These are phyloP conservation scores for Toxotes lorentzi DNA, from an alignment of 2,797 vertebrate genomes.

Conservation along the genomic window DNA sequence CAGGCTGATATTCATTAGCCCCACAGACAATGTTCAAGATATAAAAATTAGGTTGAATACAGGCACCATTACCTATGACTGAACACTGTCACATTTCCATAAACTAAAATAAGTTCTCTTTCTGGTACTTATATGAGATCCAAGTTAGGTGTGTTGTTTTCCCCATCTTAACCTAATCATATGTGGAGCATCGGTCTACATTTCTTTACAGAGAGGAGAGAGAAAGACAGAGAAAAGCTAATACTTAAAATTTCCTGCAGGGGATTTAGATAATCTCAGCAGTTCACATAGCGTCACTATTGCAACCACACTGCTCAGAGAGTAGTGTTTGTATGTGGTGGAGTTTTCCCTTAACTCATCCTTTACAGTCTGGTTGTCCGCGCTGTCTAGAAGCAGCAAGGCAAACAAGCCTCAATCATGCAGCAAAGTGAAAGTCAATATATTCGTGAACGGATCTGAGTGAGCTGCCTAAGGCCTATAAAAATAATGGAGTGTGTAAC, in stretches of 20 bases:
- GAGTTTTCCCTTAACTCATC: slow-evolving; percentile 54
- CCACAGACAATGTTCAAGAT: slow-evolving; percentile 27
- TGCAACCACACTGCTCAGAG: slow-evolving; percentile 13
- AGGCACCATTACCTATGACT: slow-evolving; percentile 8
- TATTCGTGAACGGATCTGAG: slow-evolving; percentile 80
- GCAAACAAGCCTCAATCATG: slow-evolving; percentile 81
- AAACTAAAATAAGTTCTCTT: not conserved
- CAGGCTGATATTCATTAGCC: not conserved
- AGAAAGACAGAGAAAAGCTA: slow-evolving; percentile 12
- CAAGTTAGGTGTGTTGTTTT: slow-evolving; percentile 1
- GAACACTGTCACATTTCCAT: not conserved
- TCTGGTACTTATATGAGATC: slow-evolving; percentile 2
- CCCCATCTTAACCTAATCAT: slow-evolving; percentile 27
- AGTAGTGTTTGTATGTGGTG: slow-evolving; percentile 20
- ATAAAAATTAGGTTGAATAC: slow-evolving; percentile 2
- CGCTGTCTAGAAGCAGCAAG: slow-evolving; percentile 46
- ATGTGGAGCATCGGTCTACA: slow-evolving; percentile 28
- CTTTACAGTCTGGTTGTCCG: slow-evolving; percentile 66
- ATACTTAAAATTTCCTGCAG: slow-evolving; percentile 34
- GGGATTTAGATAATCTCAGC: slow-evolving; percentile 39
- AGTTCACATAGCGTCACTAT: slow-evolving; percentile 22
- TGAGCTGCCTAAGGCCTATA: slow-evolving; percentile 76
- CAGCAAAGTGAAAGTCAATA: slow-evolving; percentile 82
- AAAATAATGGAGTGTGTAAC: slow-evolving; percentile 83
- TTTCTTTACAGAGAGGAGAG: slow-evolving; percentile 13